phyloP scores from a whole-genome alignment of 2,113 vertebrate genomes.

The Herpetotheres cachinnans region DNA sequence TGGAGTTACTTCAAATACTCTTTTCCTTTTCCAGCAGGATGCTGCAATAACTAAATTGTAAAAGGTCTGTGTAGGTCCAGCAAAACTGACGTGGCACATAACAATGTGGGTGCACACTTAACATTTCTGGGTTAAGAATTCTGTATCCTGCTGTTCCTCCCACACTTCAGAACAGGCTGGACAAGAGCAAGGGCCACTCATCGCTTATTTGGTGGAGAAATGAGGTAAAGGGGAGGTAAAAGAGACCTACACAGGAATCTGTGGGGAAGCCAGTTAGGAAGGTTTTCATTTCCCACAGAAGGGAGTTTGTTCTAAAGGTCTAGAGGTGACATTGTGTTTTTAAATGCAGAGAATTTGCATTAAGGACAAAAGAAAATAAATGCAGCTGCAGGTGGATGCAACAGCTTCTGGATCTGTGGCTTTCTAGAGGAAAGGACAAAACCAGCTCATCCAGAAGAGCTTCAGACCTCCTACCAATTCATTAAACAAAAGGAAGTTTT shows the following conservation, averaged over 20 bases:
- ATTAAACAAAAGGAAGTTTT: not conserved
- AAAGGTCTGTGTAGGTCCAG: not conserved
- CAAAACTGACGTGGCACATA: not conserved
- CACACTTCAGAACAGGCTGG: not conserved
- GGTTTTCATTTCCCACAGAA: not conserved
- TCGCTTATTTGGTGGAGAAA: not conserved
- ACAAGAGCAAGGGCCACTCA: not conserved
- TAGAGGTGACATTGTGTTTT: not conserved
- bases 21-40: not conserved
- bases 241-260: not conserved
- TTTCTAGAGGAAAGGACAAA: not conserved
- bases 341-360: not conserved
- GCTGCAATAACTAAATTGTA: not conserved
- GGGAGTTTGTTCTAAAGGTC: not conserved
- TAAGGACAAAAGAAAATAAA: not conserved
- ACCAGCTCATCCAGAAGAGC: not conserved
- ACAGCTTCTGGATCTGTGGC: not conserved
- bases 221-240: not conserved
- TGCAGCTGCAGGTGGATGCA: not conserved
- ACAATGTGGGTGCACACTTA: not conserved
- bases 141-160: not conserved
- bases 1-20: not conserved
- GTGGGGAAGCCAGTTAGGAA: rapidly evolving
- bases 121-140: not conserved
- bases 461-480: not conserved